Conservation (phyloP, 2,797 vertebrate species). For the Thunnus albacares region DNA sequence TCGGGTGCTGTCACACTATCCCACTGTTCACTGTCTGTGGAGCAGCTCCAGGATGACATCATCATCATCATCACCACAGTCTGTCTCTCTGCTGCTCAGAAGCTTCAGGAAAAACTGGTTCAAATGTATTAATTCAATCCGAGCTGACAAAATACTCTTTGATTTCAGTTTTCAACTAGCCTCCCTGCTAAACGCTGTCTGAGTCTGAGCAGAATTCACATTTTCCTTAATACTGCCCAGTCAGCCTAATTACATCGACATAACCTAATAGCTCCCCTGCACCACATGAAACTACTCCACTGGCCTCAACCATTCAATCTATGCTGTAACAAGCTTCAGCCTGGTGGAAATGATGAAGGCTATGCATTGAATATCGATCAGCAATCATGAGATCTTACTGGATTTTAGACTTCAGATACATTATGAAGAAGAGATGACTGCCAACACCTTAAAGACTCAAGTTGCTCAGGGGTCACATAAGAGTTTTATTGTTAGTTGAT, state of each 20-base stretch:
- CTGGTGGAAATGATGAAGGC: conserved; percentile 32
- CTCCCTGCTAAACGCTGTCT: background rate
- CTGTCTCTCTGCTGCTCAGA: background rate
- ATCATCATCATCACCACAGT: conserved; percentile 34
- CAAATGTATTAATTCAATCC: conserved; percentile 12
- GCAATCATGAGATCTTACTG: conserved; percentile 40
- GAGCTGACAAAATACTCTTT: conserved; percentile 10
- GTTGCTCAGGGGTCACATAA: conserved; percentile 5
- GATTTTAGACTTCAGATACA: conserved; percentile 24
- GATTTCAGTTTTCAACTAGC: background rate
- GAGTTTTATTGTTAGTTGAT: background rate
- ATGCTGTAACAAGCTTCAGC: conserved; percentile 32
- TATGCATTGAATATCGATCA: conserved; percentile 57
- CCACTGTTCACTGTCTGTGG: conserved; percentile 9
- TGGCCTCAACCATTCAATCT: conserved; percentile 25
- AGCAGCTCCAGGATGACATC: conserved; percentile 44
- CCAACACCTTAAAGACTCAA: conserved; percentile 14
- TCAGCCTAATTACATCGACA: conserved; percentile 11
- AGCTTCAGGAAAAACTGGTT: conserved; percentile 29
- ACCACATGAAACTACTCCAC: background rate
- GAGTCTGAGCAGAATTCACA: background rate
- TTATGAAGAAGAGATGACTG: conserved; percentile 28
- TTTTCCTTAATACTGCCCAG: conserved; percentile 2
- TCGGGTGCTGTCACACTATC: conserved; percentile 2
- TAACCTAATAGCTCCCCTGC: background rate